Evolutionary conservation across 1,140 invertebrate species (phyloP).

Genomic region (Heliconius himera): DNA sequence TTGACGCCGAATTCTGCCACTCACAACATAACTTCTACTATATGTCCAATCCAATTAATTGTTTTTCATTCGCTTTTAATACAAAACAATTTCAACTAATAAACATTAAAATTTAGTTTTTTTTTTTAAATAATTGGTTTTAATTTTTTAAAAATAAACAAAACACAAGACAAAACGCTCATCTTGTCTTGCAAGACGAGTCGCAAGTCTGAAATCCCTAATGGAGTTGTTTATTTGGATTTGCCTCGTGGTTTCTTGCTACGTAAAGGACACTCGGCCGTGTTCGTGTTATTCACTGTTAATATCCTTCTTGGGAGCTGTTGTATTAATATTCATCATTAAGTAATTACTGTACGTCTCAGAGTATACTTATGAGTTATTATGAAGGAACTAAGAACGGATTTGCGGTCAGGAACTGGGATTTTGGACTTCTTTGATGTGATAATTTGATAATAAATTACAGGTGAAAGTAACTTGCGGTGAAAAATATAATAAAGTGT

Average conservation of each 20-base stretch:
- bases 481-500: too few relatives aligned
- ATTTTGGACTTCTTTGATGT: neutral
- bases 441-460: neutral
- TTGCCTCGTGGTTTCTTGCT: conserved; percentile 17
- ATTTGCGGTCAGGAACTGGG: neutral
- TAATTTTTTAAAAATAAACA: too few relatives aligned
- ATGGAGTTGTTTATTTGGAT: conserved; percentile 20
- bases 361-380: neutral
- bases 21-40: too few relatives aligned
- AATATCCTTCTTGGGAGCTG: conserved; percentile 1
- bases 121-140: too few relatives aligned
- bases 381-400: neutral
- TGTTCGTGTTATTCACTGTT: conserved; percentile 12
- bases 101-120: too few relatives aligned
- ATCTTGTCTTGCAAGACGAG: neutral
- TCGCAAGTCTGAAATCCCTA: conserved; percentile 7
- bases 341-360: neutral
- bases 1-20: too few relatives aligned
- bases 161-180: too few relatives aligned
- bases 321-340: conserved; percentile 11
- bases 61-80: too few relatives aligned
- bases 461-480: too few relatives aligned
- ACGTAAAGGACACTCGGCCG: conserved; percentile 13
- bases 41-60: too few relatives aligned
- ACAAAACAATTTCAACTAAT: too few relatives aligned